These are phyloP conservation scores for Cyaniris semiargus DNA, from an alignment of 2,888 invertebrate genomes.

Conservation along the genomic window DNA sequence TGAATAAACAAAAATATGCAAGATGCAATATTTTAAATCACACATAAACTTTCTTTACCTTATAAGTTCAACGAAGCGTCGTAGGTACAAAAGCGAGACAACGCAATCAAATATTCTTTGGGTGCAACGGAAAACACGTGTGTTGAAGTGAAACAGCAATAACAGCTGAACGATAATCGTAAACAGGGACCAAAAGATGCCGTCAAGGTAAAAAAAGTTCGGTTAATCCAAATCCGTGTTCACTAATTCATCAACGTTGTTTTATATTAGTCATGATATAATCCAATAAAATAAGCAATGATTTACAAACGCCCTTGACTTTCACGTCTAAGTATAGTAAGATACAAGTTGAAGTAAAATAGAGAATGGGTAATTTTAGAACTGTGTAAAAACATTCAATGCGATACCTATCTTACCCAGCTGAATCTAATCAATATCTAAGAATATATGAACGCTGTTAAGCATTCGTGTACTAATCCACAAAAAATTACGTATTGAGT, in stretches of 20 bases:
- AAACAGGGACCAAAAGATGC: constrained; percentile 49
- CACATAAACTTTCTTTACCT: too few species aligned
- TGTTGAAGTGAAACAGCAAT: constrained; percentile 54
- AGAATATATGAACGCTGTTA: too few species aligned
- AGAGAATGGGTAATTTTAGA: constrained; percentile 14
- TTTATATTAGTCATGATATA: constrained; percentile 67
- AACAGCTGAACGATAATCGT: constrained; percentile 49
- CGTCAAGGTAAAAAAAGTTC: constrained; percentile 65
- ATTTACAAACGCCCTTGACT: constrained; percentile 22
- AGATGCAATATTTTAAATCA: too few species aligned
- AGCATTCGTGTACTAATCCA: too few species aligned
- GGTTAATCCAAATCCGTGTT: constrained; percentile 64
- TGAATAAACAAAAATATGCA: too few species aligned
- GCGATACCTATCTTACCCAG: not conserved
- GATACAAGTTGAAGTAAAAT: constrained; percentile 7
- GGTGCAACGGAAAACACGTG: constrained; percentile 56
- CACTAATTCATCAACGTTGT: constrained; percentile 58
- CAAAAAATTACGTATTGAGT: too few species aligned
- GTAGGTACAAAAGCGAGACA: constrained; percentile 32
- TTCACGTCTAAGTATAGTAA: constrained; percentile 22
- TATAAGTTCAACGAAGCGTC: not conserved
- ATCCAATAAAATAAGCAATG: constrained; percentile 42
- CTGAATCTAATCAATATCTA: too few species aligned
- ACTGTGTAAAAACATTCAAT: not conserved
- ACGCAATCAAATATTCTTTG: constrained; percentile 53